phyloP scores from a whole-genome alignment of 2,113 vertebrate genomes.

The Nothoprocta perdicaria region DNA sequence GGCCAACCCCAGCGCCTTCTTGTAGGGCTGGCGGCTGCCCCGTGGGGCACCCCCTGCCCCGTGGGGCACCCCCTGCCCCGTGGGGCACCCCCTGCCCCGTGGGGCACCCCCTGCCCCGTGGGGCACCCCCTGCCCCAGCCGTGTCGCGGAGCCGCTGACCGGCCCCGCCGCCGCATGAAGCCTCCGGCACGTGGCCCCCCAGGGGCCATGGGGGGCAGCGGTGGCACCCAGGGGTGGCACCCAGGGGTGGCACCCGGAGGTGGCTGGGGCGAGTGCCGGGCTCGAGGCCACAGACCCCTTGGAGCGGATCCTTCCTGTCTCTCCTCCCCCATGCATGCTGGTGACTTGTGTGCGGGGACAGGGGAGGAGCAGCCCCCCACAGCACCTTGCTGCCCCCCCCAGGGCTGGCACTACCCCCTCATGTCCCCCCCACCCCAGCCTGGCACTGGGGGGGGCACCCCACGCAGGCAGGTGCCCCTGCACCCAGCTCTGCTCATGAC shows the following conservation, averaged over 20 bases:
- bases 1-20: constrained; percentile 93
- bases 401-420: too few species aligned
- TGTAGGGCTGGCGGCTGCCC: constrained; percentile 74
- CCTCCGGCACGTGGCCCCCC: background rate
- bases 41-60: background rate
- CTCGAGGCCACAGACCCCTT: too few species aligned
- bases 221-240: too few species aligned
- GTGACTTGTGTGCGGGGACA: too few species aligned
- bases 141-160: background rate
- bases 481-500: background rate
- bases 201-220: background rate
- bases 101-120: too few species aligned
- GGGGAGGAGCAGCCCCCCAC: too few species aligned
- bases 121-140: background rate
- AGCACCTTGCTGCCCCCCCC: background rate
- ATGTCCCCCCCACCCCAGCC: background rate
- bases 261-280: too few species aligned
- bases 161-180: background rate
- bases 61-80: too few species aligned
- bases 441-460: background rate
- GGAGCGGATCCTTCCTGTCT: too few species aligned
- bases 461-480: too few species aligned
- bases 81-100: too few species aligned
- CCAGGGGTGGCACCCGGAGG: background rate
- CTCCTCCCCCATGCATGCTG: too few species aligned